A percentile compares a stretch with the other conserved stretches of the same genome.
phyloP scores from a whole-genome alignment of 2,113 vertebrate genomes.

The Serinus canaria region DNA sequence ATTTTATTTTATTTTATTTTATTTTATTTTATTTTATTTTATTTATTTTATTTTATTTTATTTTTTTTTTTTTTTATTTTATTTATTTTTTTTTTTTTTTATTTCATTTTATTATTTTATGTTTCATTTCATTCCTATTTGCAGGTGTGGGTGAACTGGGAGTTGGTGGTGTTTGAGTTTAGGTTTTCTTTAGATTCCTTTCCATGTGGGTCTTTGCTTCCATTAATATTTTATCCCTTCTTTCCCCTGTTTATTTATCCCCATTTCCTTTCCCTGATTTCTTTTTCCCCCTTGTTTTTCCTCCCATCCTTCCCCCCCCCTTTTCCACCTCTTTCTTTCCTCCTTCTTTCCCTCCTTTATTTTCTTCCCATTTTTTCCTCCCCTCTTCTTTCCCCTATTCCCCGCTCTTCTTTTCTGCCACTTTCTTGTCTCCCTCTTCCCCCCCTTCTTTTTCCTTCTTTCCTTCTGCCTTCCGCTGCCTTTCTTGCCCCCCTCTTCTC shows the following conservation, averaged over 20 bases:
- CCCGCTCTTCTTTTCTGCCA: accelerated
- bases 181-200: background rate
- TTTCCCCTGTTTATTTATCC: background rate
- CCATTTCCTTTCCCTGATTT: background rate
- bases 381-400: background rate
- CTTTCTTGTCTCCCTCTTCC: accelerated
- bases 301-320: accelerated
- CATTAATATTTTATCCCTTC: background rate
- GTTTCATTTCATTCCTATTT: background rate
- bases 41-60: no score
- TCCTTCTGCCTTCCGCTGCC: no score
- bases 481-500: no score
- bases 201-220: background rate
- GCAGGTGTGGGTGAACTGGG: background rate
- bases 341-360: accelerated
- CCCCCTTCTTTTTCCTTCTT: no score
- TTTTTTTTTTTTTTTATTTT: no score
- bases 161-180: background rate
- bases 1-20: no score
- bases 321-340: no score
- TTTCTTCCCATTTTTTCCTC: no score
- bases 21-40: no score
- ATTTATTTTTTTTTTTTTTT: no score
- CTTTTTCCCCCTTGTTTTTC: background rate
- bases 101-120: no score